Percentiles rank a stretch among this genome's conserved stretches.
phyloP scores from a whole-genome alignment of 1,140 invertebrate species.

The Trichonephila inaurata region DNA sequence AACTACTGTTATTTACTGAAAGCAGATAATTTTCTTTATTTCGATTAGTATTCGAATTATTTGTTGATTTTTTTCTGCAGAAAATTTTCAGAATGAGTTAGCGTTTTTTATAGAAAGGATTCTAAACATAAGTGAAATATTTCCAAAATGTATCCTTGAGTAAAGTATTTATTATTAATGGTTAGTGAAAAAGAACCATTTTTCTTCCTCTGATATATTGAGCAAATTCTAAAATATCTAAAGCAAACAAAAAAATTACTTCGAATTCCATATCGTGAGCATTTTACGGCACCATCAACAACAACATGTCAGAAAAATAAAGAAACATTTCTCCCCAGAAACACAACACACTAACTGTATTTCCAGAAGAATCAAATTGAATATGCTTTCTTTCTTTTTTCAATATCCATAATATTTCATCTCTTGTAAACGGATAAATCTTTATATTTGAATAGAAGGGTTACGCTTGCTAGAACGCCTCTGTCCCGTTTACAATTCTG shows the following conservation, averaged over 20 bases:
- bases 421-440: background rate
- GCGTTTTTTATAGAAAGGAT: too few relatives aligned
- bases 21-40: too few relatives aligned
- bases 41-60: too few relatives aligned
- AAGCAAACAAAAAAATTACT: slow-evolving; percentile 10
- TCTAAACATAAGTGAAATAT: background rate
- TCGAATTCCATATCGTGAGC: background rate
- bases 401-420: slow-evolving; percentile 6
- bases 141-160: background rate
- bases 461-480: background rate
- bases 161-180: background rate
- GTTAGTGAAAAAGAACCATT: background rate
- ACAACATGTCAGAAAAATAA: background rate
- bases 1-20: too few relatives aligned
- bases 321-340: background rate
- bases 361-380: background rate
- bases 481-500: background rate
- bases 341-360: background rate
- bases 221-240: slow-evolving; percentile 16
- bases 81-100: too few relatives aligned
- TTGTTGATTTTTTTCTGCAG: too few relatives aligned
- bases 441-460: slow-evolving; percentile 21
- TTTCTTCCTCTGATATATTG: background rate
- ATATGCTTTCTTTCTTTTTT: background rate
- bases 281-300: slow-evolving; percentile 13